Evolutionary conservation across 2,797 vertebrate genomes (phyloP), one percentile per base, ranked within the genome.

Genomic region (Phataginus tetradactyla): DNA sequence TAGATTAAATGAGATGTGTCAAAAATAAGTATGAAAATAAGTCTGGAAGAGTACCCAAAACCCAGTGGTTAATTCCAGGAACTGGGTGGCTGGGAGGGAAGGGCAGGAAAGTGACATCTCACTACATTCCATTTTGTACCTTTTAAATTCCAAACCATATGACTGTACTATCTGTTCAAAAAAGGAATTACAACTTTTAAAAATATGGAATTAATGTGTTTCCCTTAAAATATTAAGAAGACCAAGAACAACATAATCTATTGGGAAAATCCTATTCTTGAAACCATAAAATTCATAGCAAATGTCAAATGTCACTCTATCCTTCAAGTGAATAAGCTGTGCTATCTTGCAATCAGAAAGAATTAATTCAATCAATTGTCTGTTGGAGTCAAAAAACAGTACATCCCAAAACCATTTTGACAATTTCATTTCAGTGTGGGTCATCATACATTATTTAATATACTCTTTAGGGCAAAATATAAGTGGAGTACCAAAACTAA

Each of bases 1-100:
- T 95, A 79, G 59, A 96, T 32, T 86, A 91, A 90, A 85, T 55
- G 37, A 94, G 84, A 92, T 69, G 12, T 96, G 66, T 92, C 92
- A 94, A 66, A 79, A 75, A 53, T 94, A 17, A 83, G 42, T 69
- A 74, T 42, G 86, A 94, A 4, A 63, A 49, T 77, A 49, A 61
- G 57, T 90, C 83, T 55, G 42, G 42, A 64, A 81, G 51, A 88
- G 14, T 7, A 86, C 49, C 45, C 18, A 68, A 71, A 77, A 42
- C 11, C 64, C 32, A 77, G 39, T 81, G 51, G 23, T 80, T 80
- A 34, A n/a, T 51, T 90, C 37, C 39, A 66, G 53, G 15, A 84
- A 39, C 39, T 71, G 11, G 18, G 17, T 29, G 17, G 8, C 51
- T 39, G 34, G 80, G 55, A 87, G 69, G 21, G 4, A 39, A 42